Base-by-base conservation (phyloP, 2,888 invertebrate genomes). In the Lucinisca nassula region DNA sequence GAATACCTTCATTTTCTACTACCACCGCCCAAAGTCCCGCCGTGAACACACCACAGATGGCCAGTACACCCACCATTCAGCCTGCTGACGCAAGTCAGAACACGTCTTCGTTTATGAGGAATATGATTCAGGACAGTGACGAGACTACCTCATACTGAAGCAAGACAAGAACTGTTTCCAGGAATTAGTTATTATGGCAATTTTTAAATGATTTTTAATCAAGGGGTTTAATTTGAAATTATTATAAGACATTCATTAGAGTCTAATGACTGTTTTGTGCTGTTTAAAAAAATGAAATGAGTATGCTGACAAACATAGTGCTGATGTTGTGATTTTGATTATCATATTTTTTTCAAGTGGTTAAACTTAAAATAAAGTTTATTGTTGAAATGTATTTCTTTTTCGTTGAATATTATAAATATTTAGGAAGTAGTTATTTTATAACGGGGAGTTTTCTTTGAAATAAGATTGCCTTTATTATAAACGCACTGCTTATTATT, bases 141-240 rank as follows among this genome's bases (percentile, higher is more conserved):
- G n/a, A 40, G 73, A 73, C 73, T 73, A 73, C 73, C 73, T 73
- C 38, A 40, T 73, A 73, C 40, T 40, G 73, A 73, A 73, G 40
- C 73, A 73, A 73, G 72, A 72, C 72, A 72, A 72, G 72, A 72
- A 72, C 72, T 72, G 17, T 72, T 72, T 72, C 72, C 72, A n/a
- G 72, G 72, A 72, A 72, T 72, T 30, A 35, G 35, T 72, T 35
- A 72, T 51, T 51, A 51, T 51, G 51, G 38, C 35, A 72, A 72
- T 35, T 35, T 72, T 72, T 72, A 72, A 72, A 72, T 72, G 72
- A 72, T 72, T 72, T 37, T 72, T 51, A 51, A 51, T 51, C 51
- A 51, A 51, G 51, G 51, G n/a, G 51, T 51, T 51, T 51, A 21
- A 51, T 51, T 6, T 51, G 51, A 51, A 51, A 51, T 51, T 51